Evolutionary conservation across 2,113 vertebrate genomes (phyloP).

Genomic region (Microcebus griseorufus): DNA sequence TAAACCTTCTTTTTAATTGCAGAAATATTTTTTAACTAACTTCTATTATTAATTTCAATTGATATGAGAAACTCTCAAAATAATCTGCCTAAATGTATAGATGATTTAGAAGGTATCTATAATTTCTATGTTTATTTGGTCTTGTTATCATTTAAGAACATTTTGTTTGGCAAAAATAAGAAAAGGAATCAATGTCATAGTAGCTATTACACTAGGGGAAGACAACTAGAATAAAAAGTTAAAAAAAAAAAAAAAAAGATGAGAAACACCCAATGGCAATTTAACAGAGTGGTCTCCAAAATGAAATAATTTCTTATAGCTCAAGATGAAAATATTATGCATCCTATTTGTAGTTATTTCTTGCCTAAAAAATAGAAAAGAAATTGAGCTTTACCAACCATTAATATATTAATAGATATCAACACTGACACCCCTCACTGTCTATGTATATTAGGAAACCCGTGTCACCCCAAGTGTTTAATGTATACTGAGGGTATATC

Average conservation of each 20-base stretch:
- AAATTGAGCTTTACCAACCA: neutral
- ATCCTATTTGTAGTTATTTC: neutral
- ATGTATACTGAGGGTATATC: neutral
- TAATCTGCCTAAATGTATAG: neutral
- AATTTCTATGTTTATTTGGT: neutral
- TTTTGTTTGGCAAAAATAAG: neutral
- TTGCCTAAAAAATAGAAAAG: neutral
- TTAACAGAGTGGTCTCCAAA: neutral
- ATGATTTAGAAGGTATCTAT: neutral
- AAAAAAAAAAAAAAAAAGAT: too few species aligned
- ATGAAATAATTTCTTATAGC: neutral
- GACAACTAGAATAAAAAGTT: neutral
- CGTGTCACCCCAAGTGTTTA: neutral
- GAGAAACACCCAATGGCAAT: neutral
- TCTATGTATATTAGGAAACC: neutral
- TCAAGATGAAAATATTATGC: neutral
- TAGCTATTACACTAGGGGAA: neutral
- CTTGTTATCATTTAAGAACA: neutral
- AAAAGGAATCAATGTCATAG: neutral
- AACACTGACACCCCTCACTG: too few species aligned
- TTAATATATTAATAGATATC: neutral
- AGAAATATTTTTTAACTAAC: neutral
- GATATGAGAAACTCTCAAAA: neutral
- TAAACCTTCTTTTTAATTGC: neutral
- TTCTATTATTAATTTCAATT: slow-evolving; percentile 36